Percentiles rank a stretch among this genome's conserved stretches.
Conservation (phyloP, 1,140 invertebrate species). For the Bicyclus anynana region DNA sequence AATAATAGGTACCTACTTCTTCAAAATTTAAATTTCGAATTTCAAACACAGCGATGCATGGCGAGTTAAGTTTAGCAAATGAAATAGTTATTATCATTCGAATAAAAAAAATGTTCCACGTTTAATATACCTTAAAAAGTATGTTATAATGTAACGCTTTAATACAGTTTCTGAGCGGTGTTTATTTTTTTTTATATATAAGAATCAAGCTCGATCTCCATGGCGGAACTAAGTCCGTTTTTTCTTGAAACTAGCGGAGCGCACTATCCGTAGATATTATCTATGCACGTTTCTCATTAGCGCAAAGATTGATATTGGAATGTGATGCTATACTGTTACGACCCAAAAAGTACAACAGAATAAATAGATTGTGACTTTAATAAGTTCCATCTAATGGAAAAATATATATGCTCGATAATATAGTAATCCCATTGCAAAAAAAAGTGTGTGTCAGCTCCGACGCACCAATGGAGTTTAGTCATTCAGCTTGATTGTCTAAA, state of each 20-base stretch:
- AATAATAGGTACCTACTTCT: too few relatives aligned
- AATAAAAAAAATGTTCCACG: too few relatives aligned
- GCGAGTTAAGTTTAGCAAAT: too few relatives aligned
- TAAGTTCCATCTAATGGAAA: too few relatives aligned
- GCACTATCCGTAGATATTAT: conserved; percentile 35
- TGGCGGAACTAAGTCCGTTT: conserved; percentile 48
- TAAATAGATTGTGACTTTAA: neutral
- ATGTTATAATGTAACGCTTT: conserved; percentile 2
- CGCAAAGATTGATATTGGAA: conserved; percentile 23
- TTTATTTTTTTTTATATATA: conserved; percentile 41
- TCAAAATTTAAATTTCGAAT: too few relatives aligned
- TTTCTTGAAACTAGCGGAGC: conserved; percentile 44
- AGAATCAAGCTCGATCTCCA: conserved; percentile 40
- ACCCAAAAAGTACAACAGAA: neutral
- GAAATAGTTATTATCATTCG: too few relatives aligned
- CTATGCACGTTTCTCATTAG: conserved; percentile 41
- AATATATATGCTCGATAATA: too few relatives aligned
- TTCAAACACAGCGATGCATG: too few relatives aligned
- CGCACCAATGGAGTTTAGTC: too few relatives aligned
- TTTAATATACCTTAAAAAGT: neutral
- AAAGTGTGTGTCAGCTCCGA: too few relatives aligned
- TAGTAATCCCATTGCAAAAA: too few relatives aligned
- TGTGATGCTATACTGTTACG: conserved; percentile 12
- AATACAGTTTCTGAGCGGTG: conserved; percentile 44
- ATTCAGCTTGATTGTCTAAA: too few relatives aligned